Conservation (phyloP, 2,888 invertebrate genomes). For the Lottia scabra region DNA sequence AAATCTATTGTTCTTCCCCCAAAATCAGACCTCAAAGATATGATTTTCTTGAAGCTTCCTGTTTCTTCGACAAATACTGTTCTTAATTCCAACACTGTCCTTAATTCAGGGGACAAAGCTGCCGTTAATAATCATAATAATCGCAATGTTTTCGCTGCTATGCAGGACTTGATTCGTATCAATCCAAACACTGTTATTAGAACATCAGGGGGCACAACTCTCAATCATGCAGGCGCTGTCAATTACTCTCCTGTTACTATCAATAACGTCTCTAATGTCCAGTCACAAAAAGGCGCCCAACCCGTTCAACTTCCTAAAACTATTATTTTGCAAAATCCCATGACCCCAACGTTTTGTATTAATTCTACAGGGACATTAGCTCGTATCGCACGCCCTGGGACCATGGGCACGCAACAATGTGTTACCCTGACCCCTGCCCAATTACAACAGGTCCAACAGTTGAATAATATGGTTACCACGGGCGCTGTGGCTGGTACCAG, state of each 20-base stretch:
- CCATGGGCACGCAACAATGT: slow-evolving; percentile 25
- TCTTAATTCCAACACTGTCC: neutral
- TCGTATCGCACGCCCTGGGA: slow-evolving; percentile 5
- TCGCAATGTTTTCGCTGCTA: neutral
- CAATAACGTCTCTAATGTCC: neutral
- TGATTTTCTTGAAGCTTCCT: neutral
- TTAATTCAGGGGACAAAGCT: neutral
- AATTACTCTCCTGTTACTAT: neutral
- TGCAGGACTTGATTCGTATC: neutral
- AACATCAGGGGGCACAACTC: neutral
- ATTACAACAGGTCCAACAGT: slow-evolving; percentile 23
- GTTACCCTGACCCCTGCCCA: slow-evolving; percentile 33
- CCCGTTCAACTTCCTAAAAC: neutral
- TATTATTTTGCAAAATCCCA: neutral
- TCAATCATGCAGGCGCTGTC: neutral
- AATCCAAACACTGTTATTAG: neutral
- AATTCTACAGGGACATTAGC: neutral
- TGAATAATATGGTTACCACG: slow-evolving; percentile 13
- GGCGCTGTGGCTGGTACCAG: slow-evolving; percentile 13
- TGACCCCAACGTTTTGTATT: neutral
- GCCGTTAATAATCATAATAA: neutral
- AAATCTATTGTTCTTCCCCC: neutral
- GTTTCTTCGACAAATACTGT: neutral
- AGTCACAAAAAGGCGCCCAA: neutral
- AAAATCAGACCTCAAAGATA: neutral